These are phyloP conservation scores for Papilio demoleus DNA, from an alignment of 2,888 invertebrate species.

Conservation along the genomic window DNA sequence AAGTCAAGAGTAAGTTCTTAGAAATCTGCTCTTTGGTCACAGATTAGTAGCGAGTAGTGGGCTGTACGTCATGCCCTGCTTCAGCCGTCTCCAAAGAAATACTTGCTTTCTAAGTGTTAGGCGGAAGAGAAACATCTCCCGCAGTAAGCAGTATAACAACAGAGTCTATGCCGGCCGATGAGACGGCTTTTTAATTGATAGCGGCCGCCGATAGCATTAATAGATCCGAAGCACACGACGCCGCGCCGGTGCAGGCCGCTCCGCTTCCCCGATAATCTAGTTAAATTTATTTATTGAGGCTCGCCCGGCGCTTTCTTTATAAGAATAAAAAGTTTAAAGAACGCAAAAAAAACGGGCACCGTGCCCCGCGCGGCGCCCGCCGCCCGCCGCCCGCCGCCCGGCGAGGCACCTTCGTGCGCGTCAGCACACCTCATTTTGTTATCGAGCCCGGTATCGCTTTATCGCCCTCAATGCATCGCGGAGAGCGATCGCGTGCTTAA, in stretches of 20 bases:
- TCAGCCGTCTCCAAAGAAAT: too few relatives aligned
- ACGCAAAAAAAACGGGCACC: not conserved
- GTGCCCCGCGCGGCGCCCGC: slow-evolving; percentile 9
- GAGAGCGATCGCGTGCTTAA: slow-evolving; percentile 28
- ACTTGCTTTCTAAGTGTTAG: too few relatives aligned
- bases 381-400: slow-evolving; percentile 14
- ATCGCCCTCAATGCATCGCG: slow-evolving; percentile 26
- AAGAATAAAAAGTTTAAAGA: slow-evolving; percentile 26
- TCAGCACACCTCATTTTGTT: slow-evolving; percentile 10
- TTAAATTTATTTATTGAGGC: slow-evolving; percentile 70
- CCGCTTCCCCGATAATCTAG: slow-evolving; percentile 67
- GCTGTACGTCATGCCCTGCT: too few relatives aligned
- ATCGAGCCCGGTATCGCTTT: slow-evolving; percentile 26
- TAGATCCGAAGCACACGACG: slow-evolving; percentile 42
- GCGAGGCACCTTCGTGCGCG: slow-evolving; percentile 23
- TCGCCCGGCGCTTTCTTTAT: slow-evolving; percentile 31
- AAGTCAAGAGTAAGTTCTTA: too few relatives aligned
- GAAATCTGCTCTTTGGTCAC: too few relatives aligned
- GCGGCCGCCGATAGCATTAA: slow-evolving; percentile 33
- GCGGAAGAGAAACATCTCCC: not conserved
- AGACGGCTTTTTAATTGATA: slow-evolving; percentile 7
- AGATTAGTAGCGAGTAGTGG: too few relatives aligned
- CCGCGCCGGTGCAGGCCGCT: slow-evolving; percentile 40
- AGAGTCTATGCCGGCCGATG: not conserved
- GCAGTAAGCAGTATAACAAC: not conserved